Conservation (phyloP, 2,888 invertebrate species). For the Capitulum mitella region DNA sequence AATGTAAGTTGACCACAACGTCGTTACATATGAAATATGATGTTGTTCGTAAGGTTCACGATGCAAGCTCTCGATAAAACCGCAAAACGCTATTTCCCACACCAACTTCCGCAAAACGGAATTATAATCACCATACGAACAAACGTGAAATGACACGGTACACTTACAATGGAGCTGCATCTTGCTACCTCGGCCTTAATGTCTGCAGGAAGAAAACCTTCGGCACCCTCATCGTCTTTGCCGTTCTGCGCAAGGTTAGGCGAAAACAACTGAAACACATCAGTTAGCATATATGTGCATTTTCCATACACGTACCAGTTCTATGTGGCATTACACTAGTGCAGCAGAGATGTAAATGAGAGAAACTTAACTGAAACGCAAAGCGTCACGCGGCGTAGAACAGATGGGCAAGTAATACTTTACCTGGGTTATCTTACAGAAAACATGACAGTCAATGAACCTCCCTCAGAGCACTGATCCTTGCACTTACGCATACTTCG, state of each 20-base stretch:
- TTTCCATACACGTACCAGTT: background rate
- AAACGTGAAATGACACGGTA: too few relatives aligned
- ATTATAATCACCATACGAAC: too few relatives aligned
- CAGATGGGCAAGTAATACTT: background rate
- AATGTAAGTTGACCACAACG: too few relatives aligned
- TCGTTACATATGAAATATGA: too few relatives aligned
- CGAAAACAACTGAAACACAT: conserved; percentile 56
- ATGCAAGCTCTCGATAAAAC: too few relatives aligned
- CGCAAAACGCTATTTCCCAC: too few relatives aligned
- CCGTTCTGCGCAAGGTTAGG: conserved; percentile 62
- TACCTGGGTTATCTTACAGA: background rate
- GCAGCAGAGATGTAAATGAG: background rate
- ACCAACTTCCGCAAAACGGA: too few relatives aligned
- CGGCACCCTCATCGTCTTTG: conserved; percentile 58
- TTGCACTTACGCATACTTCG: too few relatives aligned
- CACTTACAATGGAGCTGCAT: conserved; percentile 58
- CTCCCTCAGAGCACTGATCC: too few relatives aligned
- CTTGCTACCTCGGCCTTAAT: conserved; percentile 59
- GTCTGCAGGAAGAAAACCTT: conserved; percentile 63
- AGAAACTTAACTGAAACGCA: background rate
- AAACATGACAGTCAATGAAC: too few relatives aligned
- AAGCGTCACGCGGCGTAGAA: background rate
- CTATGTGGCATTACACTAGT: background rate
- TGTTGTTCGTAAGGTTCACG: too few relatives aligned
- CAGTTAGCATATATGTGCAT: background rate